phyloP scores from a whole-genome alignment of 2,113 vertebrate genomes.

The Ornithorhynchus anatinus region DNA sequence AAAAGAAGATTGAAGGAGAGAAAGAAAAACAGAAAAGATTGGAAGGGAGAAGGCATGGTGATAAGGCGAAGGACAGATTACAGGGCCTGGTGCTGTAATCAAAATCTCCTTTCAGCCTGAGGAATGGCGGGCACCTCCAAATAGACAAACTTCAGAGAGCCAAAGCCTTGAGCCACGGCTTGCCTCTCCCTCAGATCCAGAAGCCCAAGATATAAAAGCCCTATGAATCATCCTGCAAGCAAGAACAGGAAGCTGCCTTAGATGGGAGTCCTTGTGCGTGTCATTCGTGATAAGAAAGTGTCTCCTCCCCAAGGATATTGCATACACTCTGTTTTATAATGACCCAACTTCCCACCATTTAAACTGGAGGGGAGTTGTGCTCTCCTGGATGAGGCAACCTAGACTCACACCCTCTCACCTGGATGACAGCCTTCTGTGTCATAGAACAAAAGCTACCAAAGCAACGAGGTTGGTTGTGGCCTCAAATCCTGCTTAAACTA shows the following conservation, averaged over 20 bases:
- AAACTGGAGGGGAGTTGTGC: background rate
- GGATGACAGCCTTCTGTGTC: slow-evolving; percentile 53
- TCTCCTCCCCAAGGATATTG: slow-evolving; percentile 9
- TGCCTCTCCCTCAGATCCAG: background rate
- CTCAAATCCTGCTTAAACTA: background rate
- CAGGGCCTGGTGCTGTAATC: no score
- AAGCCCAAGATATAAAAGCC: slow-evolving; percentile 12
- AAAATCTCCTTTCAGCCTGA: no score
- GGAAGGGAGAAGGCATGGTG: no score
- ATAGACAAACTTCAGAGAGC: no score
- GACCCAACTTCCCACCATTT: background rate
- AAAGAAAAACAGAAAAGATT: no score
- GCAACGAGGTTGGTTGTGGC: slow-evolving; percentile 11
- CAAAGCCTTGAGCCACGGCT: no score
- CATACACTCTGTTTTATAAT: slow-evolving; percentile 22
- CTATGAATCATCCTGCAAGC: slow-evolving; percentile 26
- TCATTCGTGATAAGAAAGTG: slow-evolving; percentile 11
- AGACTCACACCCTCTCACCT: slow-evolving; percentile 57
- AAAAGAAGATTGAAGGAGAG: no score
- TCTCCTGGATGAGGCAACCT: slow-evolving; percentile 42
- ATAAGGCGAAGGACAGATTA: no score
- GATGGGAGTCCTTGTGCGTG: slow-evolving; percentile 22
- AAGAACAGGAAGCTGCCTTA: slow-evolving; percentile 8
- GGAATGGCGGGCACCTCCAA: no score
- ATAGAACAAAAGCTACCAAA: slow-evolving; percentile 47